Base-by-base conservation (phyloP, 2,113 vertebrate genomes). In the Crotophaga sulcirostris region DNA sequence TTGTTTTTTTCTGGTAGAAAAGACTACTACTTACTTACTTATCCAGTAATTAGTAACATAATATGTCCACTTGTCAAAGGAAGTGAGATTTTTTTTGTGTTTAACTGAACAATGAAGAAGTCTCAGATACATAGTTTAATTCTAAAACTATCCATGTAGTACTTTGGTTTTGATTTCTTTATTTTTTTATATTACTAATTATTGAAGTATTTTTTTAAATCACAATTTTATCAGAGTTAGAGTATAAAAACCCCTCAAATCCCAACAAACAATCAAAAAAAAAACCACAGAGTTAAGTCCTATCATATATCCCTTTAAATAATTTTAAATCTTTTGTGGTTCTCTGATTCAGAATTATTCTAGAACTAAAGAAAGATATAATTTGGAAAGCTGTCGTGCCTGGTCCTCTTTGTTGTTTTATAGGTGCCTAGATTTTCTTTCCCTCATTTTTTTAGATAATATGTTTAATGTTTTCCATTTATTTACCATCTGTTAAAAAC, bases 181-280 rank as follows among this genome's bases (percentile, higher is more conserved):
- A 42, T 70, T 69, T 24, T 64, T 84, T 91, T 93, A 1, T 16
- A 56, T 73, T 68, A 33, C 1, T 24, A 13, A 62, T 34, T 63
- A 59, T 60, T 20, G 51, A 60, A 58, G 1, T 10, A 29, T 23
- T 58, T 83, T 75, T 44, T 6, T 42, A 42, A 73, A 9, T 51
- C 20, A 26, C 11, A 66, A 10, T 47, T 7, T 68, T 62, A 16
- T 70, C 44, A 79, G 42, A 76, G 4, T 12, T 8, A 78, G 6
- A 55, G 13, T 6, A 67, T 3, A 44, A 58, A 60, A 68, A 12
- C 5, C 1, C 0, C 12, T 4, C 10, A 47, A 10, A 33, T 0
- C 3, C 11, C n/a, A n/a, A 38, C 4, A 60, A 76, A 24, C 4
- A 24, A 16, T 13, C 29, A 76, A 4, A 36, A 64, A 34, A 34